These are phyloP conservation scores for Mizuhopecten yessoensis DNA, from an alignment of 1,140 invertebrate species.

Conservation along the genomic window DNA sequence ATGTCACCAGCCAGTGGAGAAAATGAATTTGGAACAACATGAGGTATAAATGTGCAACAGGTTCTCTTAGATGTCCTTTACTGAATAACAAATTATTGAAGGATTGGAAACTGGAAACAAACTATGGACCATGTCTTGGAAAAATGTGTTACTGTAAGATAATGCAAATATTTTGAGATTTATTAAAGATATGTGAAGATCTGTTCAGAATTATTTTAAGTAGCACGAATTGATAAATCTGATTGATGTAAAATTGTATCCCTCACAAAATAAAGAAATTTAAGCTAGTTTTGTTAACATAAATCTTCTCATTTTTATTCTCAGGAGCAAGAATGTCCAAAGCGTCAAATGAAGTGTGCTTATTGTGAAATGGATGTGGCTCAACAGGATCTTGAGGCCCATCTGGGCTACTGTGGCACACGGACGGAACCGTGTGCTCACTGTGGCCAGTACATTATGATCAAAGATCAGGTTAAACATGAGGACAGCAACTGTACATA, in stretches of 20 bases:
- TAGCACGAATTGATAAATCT: neutral
- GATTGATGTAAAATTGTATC: neutral
- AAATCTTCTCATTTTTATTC: slow-evolving; percentile 50
- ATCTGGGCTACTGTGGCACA: slow-evolving; percentile 88
- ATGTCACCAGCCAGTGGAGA: slow-evolving; percentile 82
- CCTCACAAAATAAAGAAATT: neutral
- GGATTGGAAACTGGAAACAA: too few relatives aligned
- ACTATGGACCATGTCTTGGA: too few relatives aligned
- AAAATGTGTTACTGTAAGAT: too few relatives aligned
- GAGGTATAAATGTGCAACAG: slow-evolving; percentile 79
- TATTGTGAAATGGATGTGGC: slow-evolving; percentile 87
- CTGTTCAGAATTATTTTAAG: too few relatives aligned
- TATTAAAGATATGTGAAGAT: too few relatives aligned
- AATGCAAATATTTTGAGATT: too few relatives aligned
- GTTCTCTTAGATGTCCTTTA: too few relatives aligned
- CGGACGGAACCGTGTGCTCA: slow-evolving; percentile 87
- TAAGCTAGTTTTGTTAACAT: neutral
- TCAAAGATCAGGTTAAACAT: slow-evolving; percentile 87
- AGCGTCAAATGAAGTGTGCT: slow-evolving; percentile 84
- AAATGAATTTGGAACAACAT: slow-evolving; percentile 82
- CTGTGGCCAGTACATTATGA: slow-evolving; percentile 88
- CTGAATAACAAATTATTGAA: too few relatives aligned
- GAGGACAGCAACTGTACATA: slow-evolving; percentile 85
- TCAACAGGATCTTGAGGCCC: slow-evolving; percentile 85
- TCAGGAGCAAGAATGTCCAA: slow-evolving; percentile 80